Conservation (phyloP, 2,113 vertebrate species). For the Corydoras sp. region DNA sequence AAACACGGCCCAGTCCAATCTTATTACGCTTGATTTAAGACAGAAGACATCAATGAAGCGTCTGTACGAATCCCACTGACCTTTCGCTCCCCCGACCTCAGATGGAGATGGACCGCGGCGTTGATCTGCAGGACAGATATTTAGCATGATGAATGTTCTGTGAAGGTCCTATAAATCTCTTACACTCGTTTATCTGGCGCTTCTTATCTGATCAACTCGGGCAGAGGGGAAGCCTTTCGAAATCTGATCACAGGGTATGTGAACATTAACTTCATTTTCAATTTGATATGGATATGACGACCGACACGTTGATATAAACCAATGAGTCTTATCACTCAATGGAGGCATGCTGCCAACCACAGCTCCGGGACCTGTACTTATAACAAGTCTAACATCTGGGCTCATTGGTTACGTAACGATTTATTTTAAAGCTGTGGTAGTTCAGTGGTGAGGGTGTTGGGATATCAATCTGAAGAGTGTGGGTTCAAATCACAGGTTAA, state of each 20-base stretch:
- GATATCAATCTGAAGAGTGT: too few relatives aligned
- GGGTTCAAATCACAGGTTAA: too few relatives aligned
- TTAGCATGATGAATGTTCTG: constrained; percentile 15
- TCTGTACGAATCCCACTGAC: constrained; percentile 28
- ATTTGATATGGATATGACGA: neutral
- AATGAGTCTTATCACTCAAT: too few relatives aligned
- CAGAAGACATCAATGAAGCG: neutral
- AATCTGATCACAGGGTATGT: constrained; percentile 4
- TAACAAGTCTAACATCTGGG: too few relatives aligned
- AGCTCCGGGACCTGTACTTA: too few relatives aligned
- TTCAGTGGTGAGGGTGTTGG: too few relatives aligned
- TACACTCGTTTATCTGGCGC: constrained; percentile 19
- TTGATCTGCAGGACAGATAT: constrained; percentile 23
- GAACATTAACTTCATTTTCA: neutral
- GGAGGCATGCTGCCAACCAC: too few relatives aligned
- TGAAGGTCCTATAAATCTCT: constrained; percentile 28
- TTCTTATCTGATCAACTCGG: constrained; percentile 21
- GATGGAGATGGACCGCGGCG: constrained; percentile 9
- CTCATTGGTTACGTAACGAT: too few relatives aligned
- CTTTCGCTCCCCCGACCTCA: constrained; percentile 33
- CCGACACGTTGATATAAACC: neutral
- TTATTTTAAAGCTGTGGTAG: too few relatives aligned
- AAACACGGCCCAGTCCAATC: neutral
- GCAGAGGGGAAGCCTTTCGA: neutral
- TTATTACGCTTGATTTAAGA: constrained; percentile 26